A percentile compares a stretch with the other conserved stretches of the same genome.
phyloP scores from a whole-genome alignment of 2,888 invertebrate genomes.

The Thalpophila matura region DNA sequence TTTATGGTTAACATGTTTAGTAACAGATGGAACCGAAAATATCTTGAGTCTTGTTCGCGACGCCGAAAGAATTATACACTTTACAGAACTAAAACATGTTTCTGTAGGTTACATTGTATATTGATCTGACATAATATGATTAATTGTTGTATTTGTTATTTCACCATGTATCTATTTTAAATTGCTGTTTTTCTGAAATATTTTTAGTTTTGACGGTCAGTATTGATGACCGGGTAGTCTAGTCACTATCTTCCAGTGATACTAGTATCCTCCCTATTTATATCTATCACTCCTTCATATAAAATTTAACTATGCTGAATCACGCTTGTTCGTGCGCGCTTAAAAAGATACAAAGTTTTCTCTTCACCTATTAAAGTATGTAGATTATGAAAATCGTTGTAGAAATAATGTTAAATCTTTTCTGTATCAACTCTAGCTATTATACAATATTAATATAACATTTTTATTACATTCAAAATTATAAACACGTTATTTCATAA shows the following conservation, averaged over 20 bases:
- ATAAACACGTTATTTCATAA: conserved; percentile 12
- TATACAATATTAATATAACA: neutral
- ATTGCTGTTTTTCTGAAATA: neutral
- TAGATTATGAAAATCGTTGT: too few relatives aligned
- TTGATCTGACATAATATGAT: conserved; percentile 18
- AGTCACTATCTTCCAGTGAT: too few relatives aligned
- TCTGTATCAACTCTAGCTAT: too few relatives aligned
- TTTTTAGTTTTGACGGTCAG: neutral
- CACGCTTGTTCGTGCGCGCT: too few relatives aligned
- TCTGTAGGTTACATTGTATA: conserved; percentile 25
- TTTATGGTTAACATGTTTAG: conserved; percentile 58
- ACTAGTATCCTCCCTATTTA: too few relatives aligned
- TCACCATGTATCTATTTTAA: neutral
- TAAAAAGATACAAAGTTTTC: too few relatives aligned
- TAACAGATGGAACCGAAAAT: conserved; percentile 59
- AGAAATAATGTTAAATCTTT: too few relatives aligned
- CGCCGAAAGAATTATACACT: conserved; percentile 60
- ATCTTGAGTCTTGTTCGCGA: conserved; percentile 47
- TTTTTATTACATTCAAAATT: conserved; percentile 14
- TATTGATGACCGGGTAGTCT: too few relatives aligned
- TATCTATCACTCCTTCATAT: too few relatives aligned
- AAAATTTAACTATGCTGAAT: too few relatives aligned
- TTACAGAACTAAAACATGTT: conserved; percentile 41
- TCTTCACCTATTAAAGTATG: too few relatives aligned
- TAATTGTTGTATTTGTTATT: conserved; percentile 15